Evolutionary conservation across 2,888 invertebrate species (phyloP), one percentile per base, ranked within the genome.

Genomic region (Erpobdella octoculata): DNA sequence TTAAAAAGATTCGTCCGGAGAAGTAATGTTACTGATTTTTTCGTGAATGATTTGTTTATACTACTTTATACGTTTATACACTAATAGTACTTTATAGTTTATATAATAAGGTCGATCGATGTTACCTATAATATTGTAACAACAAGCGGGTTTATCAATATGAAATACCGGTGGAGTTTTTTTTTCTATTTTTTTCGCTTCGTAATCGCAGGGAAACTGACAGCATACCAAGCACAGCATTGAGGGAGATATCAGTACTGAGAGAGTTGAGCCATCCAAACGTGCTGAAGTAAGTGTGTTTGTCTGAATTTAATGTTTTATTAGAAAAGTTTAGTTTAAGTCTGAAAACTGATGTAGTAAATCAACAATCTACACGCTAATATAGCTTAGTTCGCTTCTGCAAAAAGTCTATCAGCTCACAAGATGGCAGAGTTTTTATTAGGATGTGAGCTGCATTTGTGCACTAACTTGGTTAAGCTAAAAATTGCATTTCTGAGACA

Each of bases 151-250:
- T n/a, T n/a, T n/a, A n/a, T n/a, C n/a, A n/a, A n/a, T n/a, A n/a
- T n/a, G n/a, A 53, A 1, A 18, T 53, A 53, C n/a, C 21, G 21
- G 28, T 53, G 1, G n/a, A 53, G 21, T 53, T 53, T 12, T 48
- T 53, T 53, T 25, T 18, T 53, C n/a, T 9, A 28, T 6, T 48
- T 18, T 53, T 3, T 18, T 6, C 1, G n/a, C n/a, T n/a, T n/a
- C n/a, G n/a, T n/a, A n/a, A n/a, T n/a, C n/a, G n/a, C 53, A 53
- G 53, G 28, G 53, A 53, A 15, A 53, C 53, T 8, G 53, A 53
- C 28, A 53, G 53, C 53, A 53, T 53, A 53, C 53, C 53, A n/a
- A 53, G 53, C 15, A 53, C 53, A 25, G 53, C 53, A 25, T 53
- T 53, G 53, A 53, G 53, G 53, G 53, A 53, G 28, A 28, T 53